Percentiles rank a stretch among this genome's conserved stretches.
These are phyloP conservation scores for Taenioides sp. DNA, from an alignment of 2,797 vertebrate genomes.

Conservation along the genomic window DNA sequence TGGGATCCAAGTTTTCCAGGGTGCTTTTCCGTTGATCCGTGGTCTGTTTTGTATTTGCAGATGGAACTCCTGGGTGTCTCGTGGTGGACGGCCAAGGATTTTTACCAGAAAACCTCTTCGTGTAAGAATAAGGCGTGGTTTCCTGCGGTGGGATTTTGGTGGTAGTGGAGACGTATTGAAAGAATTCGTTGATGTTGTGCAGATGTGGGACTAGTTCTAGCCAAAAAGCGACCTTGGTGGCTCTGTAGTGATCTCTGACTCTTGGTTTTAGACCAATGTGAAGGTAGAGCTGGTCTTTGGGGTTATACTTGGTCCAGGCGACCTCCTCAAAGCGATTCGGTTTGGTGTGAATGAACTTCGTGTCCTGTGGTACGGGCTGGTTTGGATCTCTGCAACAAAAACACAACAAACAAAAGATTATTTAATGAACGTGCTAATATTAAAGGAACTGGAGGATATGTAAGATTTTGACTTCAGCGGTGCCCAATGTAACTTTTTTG, in stretches of 20 bases:
- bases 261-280: slow-evolving; percentile 94
- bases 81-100: slow-evolving; percentile 89
- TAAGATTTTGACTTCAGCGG: too few relatives aligned
- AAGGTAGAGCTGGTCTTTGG: slow-evolving; percentile 95
- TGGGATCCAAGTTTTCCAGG: slow-evolving; percentile 61
- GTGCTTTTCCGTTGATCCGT: slow-evolving; percentile 82
- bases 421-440: too few relatives aligned
- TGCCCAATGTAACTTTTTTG: too few relatives aligned
- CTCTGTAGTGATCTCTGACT: slow-evolving; percentile 93
- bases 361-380: slow-evolving; percentile 95
- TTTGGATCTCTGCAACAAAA: slow-evolving; percentile 86
- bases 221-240: slow-evolving; percentile 98
- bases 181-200: slow-evolving; percentile 95
- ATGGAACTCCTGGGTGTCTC: slow-evolving; percentile 89
- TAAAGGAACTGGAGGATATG: too few relatives aligned
- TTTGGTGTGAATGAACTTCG: slow-evolving; percentile 97
- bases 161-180: slow-evolving; percentile 94
- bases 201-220: slow-evolving; percentile 92
- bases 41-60: slow-evolving; percentile 87
- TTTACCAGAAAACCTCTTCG: slow-evolving; percentile 88
- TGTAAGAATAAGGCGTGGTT: slow-evolving; percentile 92
- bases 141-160: slow-evolving; percentile 94
- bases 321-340: slow-evolving; percentile 97
- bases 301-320: slow-evolving; percentile 97
- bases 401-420: not conserved